Evolutionary conservation across 1,140 invertebrate genomes (phyloP), one percentile per base, ranked within the genome.

Genomic region (Lasioglossum baleicum): DNA sequence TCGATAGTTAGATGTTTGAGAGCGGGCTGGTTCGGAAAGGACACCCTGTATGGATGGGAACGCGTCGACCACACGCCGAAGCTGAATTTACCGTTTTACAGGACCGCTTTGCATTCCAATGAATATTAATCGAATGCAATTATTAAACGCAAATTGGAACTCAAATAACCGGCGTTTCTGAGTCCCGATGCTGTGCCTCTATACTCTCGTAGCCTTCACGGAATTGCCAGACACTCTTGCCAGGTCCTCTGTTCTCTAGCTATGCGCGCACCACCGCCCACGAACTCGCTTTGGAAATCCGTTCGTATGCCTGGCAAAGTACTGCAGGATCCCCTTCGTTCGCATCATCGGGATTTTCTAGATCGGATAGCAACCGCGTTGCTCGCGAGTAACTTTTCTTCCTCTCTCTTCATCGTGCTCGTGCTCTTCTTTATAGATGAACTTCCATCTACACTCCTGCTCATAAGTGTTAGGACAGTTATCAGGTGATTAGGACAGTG

Each of bases 41-140:
- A 1, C 44, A 48, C 44, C 51, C 51, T 53, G 15, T 53, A 20
- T 20, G 17, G 15, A 53, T 20, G 56, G 20, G 20, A 44, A 68
- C 42, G 53, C 78, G 42, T 31, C 8, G 17, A 7, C 13, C 44
- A 10, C n/a, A 15, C 48, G 8, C 44, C 51, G 63, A 35, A 75
- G 64, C 68, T 66, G 83, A 72, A 82, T 81, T 81, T 78, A 78
- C 80, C 84, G 81, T 81, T 87, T 86, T 84, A 78, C 77, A 71
- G 73, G 26, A 56, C 70, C 85, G 84, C 70, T 90, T 87, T 89
- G 88, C 88, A 89, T 90, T 87, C 77, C 88, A 88, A 90, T 90
- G 88, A 90, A 90, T 90, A 90, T 90, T 88, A 90, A 90, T 89
- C 81, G 82, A 86, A 86, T 80, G 87, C 87, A 90, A 89, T 90